phyloP scores from a whole-genome alignment of 2,113 vertebrate genomes.

The Lamprotornis superbus region DNA sequence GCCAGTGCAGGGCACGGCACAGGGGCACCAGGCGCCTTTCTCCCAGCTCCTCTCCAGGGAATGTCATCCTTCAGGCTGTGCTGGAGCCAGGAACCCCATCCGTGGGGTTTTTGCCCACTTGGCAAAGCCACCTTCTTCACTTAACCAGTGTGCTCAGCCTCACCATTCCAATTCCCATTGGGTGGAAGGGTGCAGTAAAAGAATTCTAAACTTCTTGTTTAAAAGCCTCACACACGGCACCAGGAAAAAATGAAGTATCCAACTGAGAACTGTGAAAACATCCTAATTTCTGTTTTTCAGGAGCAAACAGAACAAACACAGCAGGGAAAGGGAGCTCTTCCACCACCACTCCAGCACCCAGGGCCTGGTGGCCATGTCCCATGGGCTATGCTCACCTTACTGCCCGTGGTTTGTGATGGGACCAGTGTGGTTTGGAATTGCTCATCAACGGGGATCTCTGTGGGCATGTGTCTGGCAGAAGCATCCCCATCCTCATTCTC shows the following conservation, averaged over 20 bases:
- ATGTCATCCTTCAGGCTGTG: not conserved
- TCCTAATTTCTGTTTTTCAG: not conserved
- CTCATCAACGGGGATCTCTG: not conserved
- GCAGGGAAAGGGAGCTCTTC: not conserved
- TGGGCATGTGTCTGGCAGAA: not conserved
- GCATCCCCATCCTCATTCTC: too few relatives aligned
- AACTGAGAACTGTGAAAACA: not conserved
- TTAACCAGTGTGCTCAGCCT: not conserved
- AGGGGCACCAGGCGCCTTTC: not conserved
- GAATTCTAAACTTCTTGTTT: not conserved
- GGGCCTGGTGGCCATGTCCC: not conserved
- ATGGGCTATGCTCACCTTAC: rapidly evolving
- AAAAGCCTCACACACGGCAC: not conserved
- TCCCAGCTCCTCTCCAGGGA: rapidly evolving
- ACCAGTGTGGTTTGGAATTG: not conserved
- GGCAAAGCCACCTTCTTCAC: not conserved
- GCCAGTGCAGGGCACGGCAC: not conserved
- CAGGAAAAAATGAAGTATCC: not conserved
- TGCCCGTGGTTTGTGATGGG: rapidly evolving
- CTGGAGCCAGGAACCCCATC: not conserved
- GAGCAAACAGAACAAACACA: not conserved
- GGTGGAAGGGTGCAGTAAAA: not conserved
- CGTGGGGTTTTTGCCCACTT: not conserved
- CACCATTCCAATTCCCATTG: not conserved
- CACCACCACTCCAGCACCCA: not conserved